phyloP scores from a whole-genome alignment of 2,797 vertebrate genomes.

The Acanthornis magna region DNA sequence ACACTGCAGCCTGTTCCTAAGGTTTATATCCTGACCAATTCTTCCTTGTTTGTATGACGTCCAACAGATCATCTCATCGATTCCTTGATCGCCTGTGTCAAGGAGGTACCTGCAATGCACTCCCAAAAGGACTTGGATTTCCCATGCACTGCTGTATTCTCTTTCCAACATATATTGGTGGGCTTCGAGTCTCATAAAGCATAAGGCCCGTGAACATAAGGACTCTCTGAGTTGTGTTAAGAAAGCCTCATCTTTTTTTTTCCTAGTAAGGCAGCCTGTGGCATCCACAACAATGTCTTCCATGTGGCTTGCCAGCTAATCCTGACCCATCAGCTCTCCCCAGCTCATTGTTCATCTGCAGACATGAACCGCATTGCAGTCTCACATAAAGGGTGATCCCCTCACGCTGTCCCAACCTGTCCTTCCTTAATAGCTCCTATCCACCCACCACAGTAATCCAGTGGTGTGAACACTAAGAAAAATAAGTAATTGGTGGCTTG shows the following conservation, averaged over 20 bases:
- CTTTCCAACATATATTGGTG: rapidly evolving
- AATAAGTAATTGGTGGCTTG: too few species aligned
- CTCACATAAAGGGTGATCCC: neutral
- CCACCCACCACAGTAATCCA: neutral
- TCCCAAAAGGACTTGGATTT: neutral
- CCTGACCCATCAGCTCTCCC: neutral
- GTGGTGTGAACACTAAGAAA: neutral
- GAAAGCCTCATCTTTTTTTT: neutral
- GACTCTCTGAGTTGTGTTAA: neutral
- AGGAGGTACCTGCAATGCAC: neutral
- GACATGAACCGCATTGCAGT: rapidly evolving
- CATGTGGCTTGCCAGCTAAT: neutral
- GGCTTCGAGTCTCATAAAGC: neutral
- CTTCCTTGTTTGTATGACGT: neutral
- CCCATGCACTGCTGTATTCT: neutral
- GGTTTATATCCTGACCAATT: neutral
- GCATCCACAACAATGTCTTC: neutral
- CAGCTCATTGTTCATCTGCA: neutral
- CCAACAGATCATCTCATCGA: neutral
- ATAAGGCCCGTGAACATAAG: neutral
- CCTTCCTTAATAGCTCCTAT: neutral
- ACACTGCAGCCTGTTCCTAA: neutral
- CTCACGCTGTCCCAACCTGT: neutral
- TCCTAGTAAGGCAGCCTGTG: neutral
- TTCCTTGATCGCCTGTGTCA: neutral